These are phyloP conservation scores for Haliclona indistincta DNA, from an alignment of 37 sponge, comb jelly and placozoan species.

Conservation along the genomic window DNA sequence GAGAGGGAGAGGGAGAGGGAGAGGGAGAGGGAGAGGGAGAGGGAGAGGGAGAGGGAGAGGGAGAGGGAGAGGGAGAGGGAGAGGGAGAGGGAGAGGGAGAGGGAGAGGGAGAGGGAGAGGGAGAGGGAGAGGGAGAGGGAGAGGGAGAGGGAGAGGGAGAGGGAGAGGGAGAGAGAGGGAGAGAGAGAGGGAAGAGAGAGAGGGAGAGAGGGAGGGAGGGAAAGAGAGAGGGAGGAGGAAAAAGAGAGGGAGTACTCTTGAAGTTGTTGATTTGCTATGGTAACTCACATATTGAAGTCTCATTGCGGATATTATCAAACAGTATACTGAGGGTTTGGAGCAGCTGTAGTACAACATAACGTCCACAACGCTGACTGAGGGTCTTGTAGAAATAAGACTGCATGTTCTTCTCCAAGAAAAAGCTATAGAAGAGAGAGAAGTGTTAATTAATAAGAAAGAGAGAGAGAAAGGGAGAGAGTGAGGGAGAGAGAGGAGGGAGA, in stretches of 20 bases:
- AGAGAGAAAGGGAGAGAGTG: too few species aligned
- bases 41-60: conserved; percentile 17
- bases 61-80: neutral
- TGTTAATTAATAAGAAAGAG: too few species aligned
- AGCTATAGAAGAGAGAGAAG: conserved; percentile 81
- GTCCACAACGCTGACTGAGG: conserved; percentile 80
- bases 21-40: conserved; percentile 9
- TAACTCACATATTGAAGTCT: conserved; percentile 93
- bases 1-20: conserved; percentile 15
- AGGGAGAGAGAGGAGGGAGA: too few species aligned
- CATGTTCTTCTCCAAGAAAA: conserved; percentile 98
- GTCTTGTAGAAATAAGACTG: conserved; percentile 83
- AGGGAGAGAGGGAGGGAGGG: conserved; percentile 10
- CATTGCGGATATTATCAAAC: conserved; percentile 97
- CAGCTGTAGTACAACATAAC: conserved; percentile 83
- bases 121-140: conserved; percentile 1
- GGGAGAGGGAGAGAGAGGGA: conserved; percentile 20
- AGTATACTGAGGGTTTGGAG: conserved; percentile 98
- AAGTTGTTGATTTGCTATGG: neutral
- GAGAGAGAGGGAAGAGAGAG: conserved; percentile 12
- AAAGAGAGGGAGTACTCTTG: too few species aligned
- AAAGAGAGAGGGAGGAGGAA: conserved; percentile 17
- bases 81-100: neutral
- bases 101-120: neutral
- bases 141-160: conserved; percentile 9